Evolutionary conservation across 2,797 vertebrate species (phyloP), one percentile per base, ranked within the genome.

Genomic region (Lithobates pipiens): DNA sequence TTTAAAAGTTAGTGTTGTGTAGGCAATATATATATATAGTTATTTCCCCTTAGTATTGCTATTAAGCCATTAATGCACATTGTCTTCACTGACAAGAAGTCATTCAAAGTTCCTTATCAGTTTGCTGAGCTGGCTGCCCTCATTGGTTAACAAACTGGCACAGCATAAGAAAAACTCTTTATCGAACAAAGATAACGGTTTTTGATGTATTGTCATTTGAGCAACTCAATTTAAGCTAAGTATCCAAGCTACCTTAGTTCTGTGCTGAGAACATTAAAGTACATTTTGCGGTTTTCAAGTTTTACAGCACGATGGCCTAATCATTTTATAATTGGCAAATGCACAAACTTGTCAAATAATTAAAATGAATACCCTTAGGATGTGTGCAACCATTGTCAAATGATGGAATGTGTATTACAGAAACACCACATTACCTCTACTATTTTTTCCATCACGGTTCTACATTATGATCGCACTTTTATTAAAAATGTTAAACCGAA

Each of bases 211-310:
- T 5, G 90, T 94, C 90, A 92, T 91, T 85, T 89, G 23, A 85
- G 81, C 89, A 88, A 93, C 91, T 93, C 91, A 92, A 92, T 93
- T 93, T 91, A 88, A 86, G 89, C 90, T 89, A 85, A 93, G 88
- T 87, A 91, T 91, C 76, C 88, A 83, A 89, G 85, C 89, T 91
- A 93, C 84, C 83, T 92, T 90, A 81, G 87, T 90, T 89, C 82
- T 90, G 72, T 80, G 77, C 87, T 3, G 0, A 89, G 92, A 93
- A 93, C 90, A 92, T 90, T 91, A 93, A 93, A 93, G 94, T 88
- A 90, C 88, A 88, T 88, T 89, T 92, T 91, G 89, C 82, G 87
- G 90, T 89, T 89, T 91, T 87, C 84, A 73, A 76, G 68, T 88
- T 92, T 93, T 86, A 83, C 32, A 80, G 57, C 63, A 69, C 69